A percentile compares a stretch with the other conserved stretches of the same genome.
These are phyloP conservation scores for Actias luna DNA, from an alignment of 2,888 invertebrate genomes.

Conservation along the genomic window DNA sequence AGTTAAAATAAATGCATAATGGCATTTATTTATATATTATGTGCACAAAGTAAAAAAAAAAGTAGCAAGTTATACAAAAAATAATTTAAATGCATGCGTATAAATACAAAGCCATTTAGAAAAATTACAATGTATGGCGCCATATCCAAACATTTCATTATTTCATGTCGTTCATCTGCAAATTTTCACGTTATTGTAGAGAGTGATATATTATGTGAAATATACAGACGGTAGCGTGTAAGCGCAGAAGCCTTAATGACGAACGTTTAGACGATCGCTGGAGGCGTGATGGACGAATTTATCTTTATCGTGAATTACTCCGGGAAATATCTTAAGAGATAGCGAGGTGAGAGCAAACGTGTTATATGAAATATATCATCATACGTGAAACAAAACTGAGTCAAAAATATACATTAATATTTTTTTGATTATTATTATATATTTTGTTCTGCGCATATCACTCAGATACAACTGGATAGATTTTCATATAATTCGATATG, in stretches of 20 bases:
- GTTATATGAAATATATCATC: not conserved
- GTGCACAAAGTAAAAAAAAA: too few relatives aligned
- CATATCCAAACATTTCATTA: not conserved
- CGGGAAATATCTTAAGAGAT: slow-evolving; percentile 11
- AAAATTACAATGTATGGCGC: not conserved
- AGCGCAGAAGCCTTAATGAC: slow-evolving; percentile 26
- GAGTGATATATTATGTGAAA: slow-evolving; percentile 17
- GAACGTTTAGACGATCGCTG: slow-evolving; percentile 26
- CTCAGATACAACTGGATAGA: too few relatives aligned
- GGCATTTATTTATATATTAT: too few relatives aligned
- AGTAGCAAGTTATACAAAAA: too few relatives aligned
- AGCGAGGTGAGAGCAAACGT: not conserved
- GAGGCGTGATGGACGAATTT: slow-evolving; percentile 25
- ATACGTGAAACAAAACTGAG: too few relatives aligned
- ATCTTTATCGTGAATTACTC: slow-evolving; percentile 22
- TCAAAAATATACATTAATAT: too few relatives aligned
- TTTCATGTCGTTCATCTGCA: not conserved
- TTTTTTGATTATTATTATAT: too few relatives aligned
- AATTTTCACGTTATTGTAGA: slow-evolving; percentile 17
- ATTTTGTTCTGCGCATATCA: too few relatives aligned
- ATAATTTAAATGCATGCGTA: too few relatives aligned
- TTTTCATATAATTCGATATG: too few relatives aligned
- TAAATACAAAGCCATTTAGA: too few relatives aligned
- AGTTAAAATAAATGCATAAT: too few relatives aligned
- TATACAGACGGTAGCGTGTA: not conserved